Evolutionary conservation across 2,113 vertebrate genomes (phyloP), one percentile per base, ranked within the genome.

Genomic region (Eurystomus gularis): DNA sequence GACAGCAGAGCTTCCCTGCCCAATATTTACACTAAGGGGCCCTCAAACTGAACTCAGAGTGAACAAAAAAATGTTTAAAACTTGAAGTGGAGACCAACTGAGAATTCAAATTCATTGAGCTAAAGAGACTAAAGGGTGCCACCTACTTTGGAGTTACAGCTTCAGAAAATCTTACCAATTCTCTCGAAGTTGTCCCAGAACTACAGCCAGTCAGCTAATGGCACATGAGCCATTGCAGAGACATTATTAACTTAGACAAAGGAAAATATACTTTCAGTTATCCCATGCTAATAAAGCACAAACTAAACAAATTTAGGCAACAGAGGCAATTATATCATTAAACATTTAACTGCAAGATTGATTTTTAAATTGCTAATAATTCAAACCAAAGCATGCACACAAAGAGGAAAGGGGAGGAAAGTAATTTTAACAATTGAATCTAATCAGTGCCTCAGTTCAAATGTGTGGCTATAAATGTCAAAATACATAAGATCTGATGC

Each of bases 281-380:
- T 94, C 94, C 86, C 70, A 77, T 78, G 65, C 82, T 95, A 95
- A 96, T 96, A 86, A 94, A 95, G 92, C 76, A 82, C 66, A 85
- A 95, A 28, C 62, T 69, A 94, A 95, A 94, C 85, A 97, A 93
- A 94, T 91, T 89, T 69, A 80, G 72, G 65, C 77, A 96, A 86
- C 64, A 65, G 62, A 80, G 95, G 82, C 71, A 95, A 85, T 95
- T 96, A 95, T 62, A 62, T 72, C 28, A 87, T 94, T 96, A 94
- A 96, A 86, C n/a, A 80, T 94, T 94, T 95, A 96, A 87, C 84
- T 83, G 54, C 51, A 87, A 52, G 95, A 90, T 82, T 95, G 86
- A 87, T 94, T 91, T 96, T 94, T 82, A 91, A 95, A 95, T 96
- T 82, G 42, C 73, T 97, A 92, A 94, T 94, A 91, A 84, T 90